These are phyloP conservation scores for Ridgeia piscesae DNA, from an alignment of 1,140 invertebrate genomes.

Conservation along the genomic window DNA sequence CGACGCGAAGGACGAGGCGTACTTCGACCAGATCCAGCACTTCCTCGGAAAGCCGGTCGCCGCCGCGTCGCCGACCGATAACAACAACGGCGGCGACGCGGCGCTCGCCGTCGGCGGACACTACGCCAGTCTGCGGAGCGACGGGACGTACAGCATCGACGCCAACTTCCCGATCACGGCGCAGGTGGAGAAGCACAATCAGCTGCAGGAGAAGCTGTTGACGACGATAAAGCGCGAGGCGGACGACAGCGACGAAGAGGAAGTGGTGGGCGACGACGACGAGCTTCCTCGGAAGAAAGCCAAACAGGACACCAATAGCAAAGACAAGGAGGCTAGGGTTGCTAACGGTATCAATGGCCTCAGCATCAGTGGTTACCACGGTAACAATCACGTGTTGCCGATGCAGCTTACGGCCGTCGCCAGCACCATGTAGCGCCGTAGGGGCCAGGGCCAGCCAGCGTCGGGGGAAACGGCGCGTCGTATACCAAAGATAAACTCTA, in stretches of 20 bases:
- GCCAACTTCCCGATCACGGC: conserved; percentile 6
- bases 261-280: background rate
- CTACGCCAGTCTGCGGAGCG: background rate
- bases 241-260: background rate
- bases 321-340: background rate
- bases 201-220: background rate
- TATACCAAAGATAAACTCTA: background rate
- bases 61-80: background rate
- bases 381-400: conserved; percentile 4
- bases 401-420: background rate
- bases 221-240: background rate
- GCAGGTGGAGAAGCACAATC: background rate
- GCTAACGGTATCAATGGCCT: background rate
- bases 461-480: background rate
- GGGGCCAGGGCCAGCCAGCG: background rate
- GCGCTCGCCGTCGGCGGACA: background rate
- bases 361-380: conserved; percentile 7
- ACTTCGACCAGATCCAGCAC: conserved; percentile 16
- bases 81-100: background rate
- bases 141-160: background rate
- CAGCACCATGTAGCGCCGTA: background rate
- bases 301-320: conserved; percentile 1
- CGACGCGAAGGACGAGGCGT: background rate
- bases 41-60: conserved; percentile 4
- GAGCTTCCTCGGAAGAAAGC: conserved; percentile 11